Evolutionary conservation across 1,140 invertebrate species (phyloP).

Genomic region (Calliopsis andreniformis): DNA sequence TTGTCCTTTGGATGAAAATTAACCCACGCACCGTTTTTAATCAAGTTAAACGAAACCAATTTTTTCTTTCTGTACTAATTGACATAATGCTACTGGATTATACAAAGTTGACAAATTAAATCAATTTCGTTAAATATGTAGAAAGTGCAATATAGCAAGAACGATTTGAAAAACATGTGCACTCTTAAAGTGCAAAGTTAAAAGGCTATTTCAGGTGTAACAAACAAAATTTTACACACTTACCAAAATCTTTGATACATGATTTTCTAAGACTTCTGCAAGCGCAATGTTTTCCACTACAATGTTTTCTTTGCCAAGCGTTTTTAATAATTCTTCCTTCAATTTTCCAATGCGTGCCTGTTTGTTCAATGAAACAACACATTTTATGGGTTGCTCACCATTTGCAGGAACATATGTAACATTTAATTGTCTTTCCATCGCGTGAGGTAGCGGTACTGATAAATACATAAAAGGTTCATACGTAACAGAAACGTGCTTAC

Average conservation of each 20-base stretch:
- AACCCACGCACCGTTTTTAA: slow-evolving; percentile 18
- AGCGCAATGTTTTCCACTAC: slow-evolving; percentile 81
- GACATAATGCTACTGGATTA: not conserved
- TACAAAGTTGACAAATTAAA: not conserved
- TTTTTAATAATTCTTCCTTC: slow-evolving; percentile 82
- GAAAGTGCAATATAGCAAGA: not conserved
- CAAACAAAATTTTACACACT: too few species aligned
- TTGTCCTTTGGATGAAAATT: slow-evolving; percentile 18
- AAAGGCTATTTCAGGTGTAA: too few species aligned
- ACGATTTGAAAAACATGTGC: not conserved
- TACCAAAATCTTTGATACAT: slow-evolving; percentile 85
- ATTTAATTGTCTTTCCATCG: slow-evolving; percentile 85
- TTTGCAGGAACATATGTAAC: slow-evolving; percentile 84
- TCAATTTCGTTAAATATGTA: not conserved
- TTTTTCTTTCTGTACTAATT: too few species aligned
- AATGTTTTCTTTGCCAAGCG: slow-evolving; percentile 73
- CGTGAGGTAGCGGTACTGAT: slow-evolving; percentile 86
- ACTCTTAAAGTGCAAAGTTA: too few species aligned
- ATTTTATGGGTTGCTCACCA: slow-evolving; percentile 79
- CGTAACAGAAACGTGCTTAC: slow-evolving; percentile 86
- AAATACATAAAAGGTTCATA: slow-evolving; percentile 90
- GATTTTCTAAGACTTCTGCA: slow-evolving; percentile 85
- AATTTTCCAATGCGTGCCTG: slow-evolving; percentile 84
- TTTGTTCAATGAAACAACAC: slow-evolving; percentile 85
- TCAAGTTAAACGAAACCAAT: not conserved